Percentiles rank a stretch among this genome's conserved stretches.
phyloP scores from a whole-genome alignment of 2,888 invertebrate genomes.

The Meteorus cinctellus region DNA sequence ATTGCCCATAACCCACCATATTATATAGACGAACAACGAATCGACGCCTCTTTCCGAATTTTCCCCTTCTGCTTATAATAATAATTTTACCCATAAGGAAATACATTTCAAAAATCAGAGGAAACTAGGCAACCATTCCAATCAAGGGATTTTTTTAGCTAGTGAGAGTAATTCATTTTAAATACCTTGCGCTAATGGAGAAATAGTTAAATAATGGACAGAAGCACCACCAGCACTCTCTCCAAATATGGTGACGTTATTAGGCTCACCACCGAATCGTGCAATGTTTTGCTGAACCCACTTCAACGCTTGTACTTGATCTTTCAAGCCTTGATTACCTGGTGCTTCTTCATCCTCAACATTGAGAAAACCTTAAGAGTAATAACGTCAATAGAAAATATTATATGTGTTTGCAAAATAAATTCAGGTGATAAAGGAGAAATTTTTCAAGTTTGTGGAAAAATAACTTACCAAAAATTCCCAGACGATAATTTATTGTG shows the following conservation, averaged over 20 bases:
- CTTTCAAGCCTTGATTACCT: conserved; percentile 64
- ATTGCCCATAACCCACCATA: too few species aligned
- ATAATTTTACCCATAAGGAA: too few species aligned
- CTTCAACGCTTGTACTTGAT: conserved; percentile 57
- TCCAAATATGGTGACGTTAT: conserved; percentile 62
- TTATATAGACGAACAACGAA: too few species aligned
- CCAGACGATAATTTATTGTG: conserved; percentile 64
- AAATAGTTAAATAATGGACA: conserved; percentile 57
- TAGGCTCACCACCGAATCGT: conserved; percentile 59
- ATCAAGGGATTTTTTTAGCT: too few species aligned
- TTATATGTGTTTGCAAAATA: conserved; percentile 47
- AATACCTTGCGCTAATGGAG: conserved; percentile 51
- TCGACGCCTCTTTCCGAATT: too few species aligned
- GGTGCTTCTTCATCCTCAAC: conserved; percentile 53
- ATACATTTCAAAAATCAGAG: too few species aligned
- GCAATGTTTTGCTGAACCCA: conserved; percentile 61
- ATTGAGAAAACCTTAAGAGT: conserved; percentile 54
- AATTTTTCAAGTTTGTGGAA: too few species aligned
- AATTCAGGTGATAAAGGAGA: too few species aligned
- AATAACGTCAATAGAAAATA: neutral
- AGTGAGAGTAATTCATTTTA: too few species aligned
- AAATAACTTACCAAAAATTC: conserved; percentile 46
- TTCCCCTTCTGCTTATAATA: too few species aligned
- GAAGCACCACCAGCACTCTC: conserved; percentile 59
- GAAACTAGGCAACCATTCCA: too few species aligned